Evolutionary conservation across 2,888 invertebrate genomes (phyloP).

Genomic region (Aphodius granarius): DNA sequence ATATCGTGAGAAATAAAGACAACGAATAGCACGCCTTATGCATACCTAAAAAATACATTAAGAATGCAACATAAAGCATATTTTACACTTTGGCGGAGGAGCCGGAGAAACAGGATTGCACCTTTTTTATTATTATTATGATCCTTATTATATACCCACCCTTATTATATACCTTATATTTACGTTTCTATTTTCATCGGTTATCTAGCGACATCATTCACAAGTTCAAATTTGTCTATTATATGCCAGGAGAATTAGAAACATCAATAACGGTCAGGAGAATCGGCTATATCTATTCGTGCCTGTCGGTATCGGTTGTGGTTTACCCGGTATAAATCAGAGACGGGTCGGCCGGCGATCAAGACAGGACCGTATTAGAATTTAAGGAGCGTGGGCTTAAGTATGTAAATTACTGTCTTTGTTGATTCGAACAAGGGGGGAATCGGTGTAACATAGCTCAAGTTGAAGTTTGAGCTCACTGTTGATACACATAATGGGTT

Average conservation of each 20-base stretch:
- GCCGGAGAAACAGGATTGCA: too few relatives aligned
- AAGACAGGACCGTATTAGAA: not conserved
- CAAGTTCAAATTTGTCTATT: slow-evolving; percentile 15
- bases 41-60: too few relatives aligned
- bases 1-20: too few relatives aligned
- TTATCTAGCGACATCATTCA: too few relatives aligned
- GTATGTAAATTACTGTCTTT: slow-evolving; percentile 14
- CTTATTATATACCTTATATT: too few relatives aligned
- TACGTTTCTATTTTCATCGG: too few relatives aligned
- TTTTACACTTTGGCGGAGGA: too few relatives aligned
- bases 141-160: too few relatives aligned
- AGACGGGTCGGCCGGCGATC: not conserved
- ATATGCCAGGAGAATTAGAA: slow-evolving; percentile 15
- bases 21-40: too few relatives aligned
- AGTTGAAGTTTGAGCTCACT: not conserved
- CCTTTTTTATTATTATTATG: too few relatives aligned
- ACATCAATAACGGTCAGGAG: slow-evolving; percentile 16
- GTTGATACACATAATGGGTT: not conserved
- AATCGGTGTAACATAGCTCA: not conserved
- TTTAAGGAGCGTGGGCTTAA: slow-evolving; percentile 14
- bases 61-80: too few relatives aligned
- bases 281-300: slow-evolving; percentile 7
- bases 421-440: not conserved
- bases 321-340: slow-evolving; percentile 16
- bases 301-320: slow-evolving; percentile 17